Evolutionary conservation across 2,888 invertebrate species (phyloP).

Genomic region (Acleris literana): DNA sequence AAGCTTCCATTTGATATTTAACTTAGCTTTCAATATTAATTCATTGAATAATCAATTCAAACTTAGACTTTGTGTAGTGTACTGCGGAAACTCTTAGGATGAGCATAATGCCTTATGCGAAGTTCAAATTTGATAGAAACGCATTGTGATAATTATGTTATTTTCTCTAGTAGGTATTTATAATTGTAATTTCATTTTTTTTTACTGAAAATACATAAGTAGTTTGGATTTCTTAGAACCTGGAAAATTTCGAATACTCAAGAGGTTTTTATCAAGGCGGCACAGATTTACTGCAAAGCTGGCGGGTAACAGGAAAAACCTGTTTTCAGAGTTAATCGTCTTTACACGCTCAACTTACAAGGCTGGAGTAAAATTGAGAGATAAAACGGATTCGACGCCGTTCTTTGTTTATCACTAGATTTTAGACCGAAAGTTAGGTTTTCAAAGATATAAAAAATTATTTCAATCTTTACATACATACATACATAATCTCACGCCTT

Average conservation of each 20-base stretch:
- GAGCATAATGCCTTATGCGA: no score
- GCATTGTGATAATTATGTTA: no score
- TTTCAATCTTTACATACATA: no score
- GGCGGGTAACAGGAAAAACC: conserved; percentile 33
- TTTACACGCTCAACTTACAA: conserved; percentile 31
- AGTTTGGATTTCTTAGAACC: not conserved
- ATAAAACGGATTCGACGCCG: conserved; percentile 14
- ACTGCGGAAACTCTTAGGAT: no score
- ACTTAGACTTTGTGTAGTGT: not conserved
- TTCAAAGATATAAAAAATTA: no score
- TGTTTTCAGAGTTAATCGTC: conserved; percentile 36
- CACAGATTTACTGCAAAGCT: conserved; percentile 32
- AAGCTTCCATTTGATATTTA: not conserved
- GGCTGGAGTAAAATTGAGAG: conserved; percentile 18
- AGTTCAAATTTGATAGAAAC: no score
- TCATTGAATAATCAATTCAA: not conserved
- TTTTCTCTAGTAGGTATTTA: no score
- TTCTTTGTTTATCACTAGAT: conserved; percentile 10
- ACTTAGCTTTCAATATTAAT: not conserved
- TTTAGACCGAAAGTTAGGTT: not conserved
- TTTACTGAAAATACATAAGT: not conserved
- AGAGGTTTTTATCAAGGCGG: conserved; percentile 26
- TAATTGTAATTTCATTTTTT: no score
- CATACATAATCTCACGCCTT: no score
- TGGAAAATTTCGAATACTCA: conserved; percentile 6